These are phyloP conservation scores for Tokudaia tokunoshimensis DNA, from an alignment of 2,797 vertebrate species.

Conservation along the genomic window DNA sequence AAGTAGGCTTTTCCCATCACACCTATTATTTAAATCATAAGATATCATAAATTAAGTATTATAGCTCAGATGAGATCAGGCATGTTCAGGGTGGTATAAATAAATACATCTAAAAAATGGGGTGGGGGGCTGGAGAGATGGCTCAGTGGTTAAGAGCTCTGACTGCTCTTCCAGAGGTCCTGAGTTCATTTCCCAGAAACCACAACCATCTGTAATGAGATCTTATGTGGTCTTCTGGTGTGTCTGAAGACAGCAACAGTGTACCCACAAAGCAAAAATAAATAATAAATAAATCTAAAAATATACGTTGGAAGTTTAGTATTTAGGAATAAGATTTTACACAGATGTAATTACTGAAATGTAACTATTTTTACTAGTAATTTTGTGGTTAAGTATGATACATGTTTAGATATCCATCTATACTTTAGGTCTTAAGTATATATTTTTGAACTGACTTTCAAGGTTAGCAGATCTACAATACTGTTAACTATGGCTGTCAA, in stretches of 20 bases:
- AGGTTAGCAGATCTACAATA: background rate
- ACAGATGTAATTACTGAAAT: background rate
- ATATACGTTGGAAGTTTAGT: background rate
- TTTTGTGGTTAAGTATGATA: background rate
- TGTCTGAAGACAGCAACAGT: background rate
- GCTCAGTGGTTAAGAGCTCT: background rate
- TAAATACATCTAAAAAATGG: background rate
- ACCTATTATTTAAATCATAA: background rate
- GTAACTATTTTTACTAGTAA: background rate
- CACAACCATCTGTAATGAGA: background rate
- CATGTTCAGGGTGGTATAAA: background rate
- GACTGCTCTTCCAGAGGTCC: background rate
- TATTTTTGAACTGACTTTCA: background rate
- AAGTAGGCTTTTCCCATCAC: background rate
- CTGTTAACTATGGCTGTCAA: background rate
- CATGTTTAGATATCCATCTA: background rate
- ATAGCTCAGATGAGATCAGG: rapidly evolving
- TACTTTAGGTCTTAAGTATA: background rate
- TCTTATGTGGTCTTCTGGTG: background rate
- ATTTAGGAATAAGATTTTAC: background rate
- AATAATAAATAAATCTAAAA: background rate
- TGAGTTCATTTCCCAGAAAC: background rate
- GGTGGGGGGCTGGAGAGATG: background rate
- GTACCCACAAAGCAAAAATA: no score
- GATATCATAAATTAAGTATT: background rate